phyloP scores from a whole-genome alignment of 2,113 vertebrate species.

The Microcebus ravelobensis region DNA sequence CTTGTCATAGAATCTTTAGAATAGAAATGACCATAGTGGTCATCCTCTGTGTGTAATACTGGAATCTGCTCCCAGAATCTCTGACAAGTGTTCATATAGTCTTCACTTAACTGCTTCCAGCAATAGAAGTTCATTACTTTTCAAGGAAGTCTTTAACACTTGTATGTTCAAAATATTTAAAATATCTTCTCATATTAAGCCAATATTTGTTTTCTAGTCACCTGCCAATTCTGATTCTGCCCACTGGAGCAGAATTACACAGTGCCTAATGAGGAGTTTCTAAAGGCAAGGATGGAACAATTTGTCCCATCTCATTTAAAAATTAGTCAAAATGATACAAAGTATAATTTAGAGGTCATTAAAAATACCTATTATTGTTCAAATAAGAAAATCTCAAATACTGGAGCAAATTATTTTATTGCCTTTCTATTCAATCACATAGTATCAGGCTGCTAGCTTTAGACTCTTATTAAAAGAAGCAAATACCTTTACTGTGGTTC shows the following conservation, averaged over 20 bases:
- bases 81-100: neutral
- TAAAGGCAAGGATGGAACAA: neutral
- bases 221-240: neutral
- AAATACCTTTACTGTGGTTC: constrained; percentile 26
- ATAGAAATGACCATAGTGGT: neutral
- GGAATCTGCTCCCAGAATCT: neutral
- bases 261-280: neutral
- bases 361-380: neutral
- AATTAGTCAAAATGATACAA: neutral
- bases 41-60: neutral
- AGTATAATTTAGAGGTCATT: neutral
- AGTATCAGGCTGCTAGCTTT: neutral
- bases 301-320: constrained; percentile 14
- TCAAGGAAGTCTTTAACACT: neutral
- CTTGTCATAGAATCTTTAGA: neutral
- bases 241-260: neutral
- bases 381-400: neutral
- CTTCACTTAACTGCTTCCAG: neutral
- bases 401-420: neutral
- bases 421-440: neutral
- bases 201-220: neutral
- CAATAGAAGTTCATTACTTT: neutral
- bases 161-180: constrained; percentile 14
- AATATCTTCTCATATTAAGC: neutral
- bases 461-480: neutral